Conservation (phyloP, 1,140 invertebrate genomes). For the Platorchestia sp. region DNA sequence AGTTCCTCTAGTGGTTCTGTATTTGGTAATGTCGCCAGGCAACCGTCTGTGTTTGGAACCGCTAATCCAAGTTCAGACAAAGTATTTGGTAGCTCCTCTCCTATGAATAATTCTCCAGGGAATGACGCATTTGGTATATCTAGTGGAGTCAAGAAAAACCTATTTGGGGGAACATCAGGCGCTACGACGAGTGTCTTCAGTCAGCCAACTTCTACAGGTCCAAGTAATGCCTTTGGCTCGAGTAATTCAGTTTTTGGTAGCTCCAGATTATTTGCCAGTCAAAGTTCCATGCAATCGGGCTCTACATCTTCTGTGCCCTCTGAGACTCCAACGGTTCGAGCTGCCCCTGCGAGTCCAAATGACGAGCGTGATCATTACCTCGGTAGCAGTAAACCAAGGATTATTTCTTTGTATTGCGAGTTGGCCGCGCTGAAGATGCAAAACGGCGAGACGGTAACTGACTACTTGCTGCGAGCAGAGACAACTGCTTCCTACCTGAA, state of each 20-base stretch:
- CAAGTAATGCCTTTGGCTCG: background rate
- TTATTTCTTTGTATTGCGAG: too few relatives aligned
- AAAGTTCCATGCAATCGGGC: background rate
- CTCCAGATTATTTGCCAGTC: background rate
- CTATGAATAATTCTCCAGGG: constrained; percentile 21
- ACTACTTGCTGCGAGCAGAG: too few relatives aligned
- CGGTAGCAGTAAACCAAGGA: too few relatives aligned
- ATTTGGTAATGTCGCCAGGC: background rate
- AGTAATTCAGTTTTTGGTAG: background rate
- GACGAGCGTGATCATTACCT: background rate
- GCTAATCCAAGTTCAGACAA: background rate
- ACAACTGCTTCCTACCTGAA: too few relatives aligned
- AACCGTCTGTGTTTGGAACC: background rate
- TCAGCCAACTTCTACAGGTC: background rate
- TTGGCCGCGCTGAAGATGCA: too few relatives aligned
- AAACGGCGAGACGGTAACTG: too few relatives aligned
- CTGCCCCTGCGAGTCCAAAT: background rate
- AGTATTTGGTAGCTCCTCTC: background rate
- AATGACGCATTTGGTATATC: background rate
- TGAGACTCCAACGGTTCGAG: background rate
- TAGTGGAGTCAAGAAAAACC: background rate
- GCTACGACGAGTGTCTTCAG: background rate
- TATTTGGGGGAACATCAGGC: background rate
- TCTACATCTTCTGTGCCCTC: background rate
- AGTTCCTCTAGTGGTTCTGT: background rate